phyloP scores from a whole-genome alignment of 2,797 vertebrate genomes.

The Pipistrellus kuhlii region DNA sequence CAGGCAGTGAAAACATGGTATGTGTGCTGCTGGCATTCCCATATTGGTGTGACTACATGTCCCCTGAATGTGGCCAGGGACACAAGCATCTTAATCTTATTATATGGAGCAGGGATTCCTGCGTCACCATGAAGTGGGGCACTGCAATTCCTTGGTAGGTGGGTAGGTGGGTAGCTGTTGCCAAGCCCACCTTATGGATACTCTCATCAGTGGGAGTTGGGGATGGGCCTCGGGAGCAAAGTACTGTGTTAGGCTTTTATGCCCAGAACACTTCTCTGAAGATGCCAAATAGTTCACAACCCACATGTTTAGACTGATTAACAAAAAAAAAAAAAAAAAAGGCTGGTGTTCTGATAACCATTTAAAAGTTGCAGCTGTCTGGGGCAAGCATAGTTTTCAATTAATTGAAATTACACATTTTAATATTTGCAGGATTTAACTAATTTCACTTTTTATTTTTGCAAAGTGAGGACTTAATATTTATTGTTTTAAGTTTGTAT shows the following conservation, averaged over 20 bases:
- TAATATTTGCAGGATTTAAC: not conserved
- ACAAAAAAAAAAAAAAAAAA: not conserved
- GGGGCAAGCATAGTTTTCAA: not conserved
- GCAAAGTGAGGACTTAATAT: not conserved
- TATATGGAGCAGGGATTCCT: not conserved
- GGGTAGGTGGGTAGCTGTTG: too few relatives aligned
- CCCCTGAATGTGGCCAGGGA: not conserved
- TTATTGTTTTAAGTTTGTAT: not conserved
- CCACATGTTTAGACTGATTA: rapidly evolving
- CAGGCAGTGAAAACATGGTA: not conserved
- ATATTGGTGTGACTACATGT: not conserved
- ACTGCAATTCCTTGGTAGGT: not conserved
- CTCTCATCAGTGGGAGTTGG: not conserved
- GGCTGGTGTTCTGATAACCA: not conserved
- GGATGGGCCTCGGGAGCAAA: not conserved
- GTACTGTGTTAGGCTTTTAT: not conserved
- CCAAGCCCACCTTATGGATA: not conserved
- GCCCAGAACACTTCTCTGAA: not conserved
- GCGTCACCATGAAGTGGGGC: not conserved
- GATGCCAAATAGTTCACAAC: not conserved
- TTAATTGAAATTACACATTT: not conserved
- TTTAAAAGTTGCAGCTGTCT: not conserved
- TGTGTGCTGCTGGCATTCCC: not conserved
- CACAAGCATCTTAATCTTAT: not conserved
- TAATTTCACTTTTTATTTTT: not conserved